Percentiles rank a stretch among this genome's conserved stretches.
Conservation (phyloP, 2,113 vertebrate genomes). For the Crotalus viridis region DNA sequence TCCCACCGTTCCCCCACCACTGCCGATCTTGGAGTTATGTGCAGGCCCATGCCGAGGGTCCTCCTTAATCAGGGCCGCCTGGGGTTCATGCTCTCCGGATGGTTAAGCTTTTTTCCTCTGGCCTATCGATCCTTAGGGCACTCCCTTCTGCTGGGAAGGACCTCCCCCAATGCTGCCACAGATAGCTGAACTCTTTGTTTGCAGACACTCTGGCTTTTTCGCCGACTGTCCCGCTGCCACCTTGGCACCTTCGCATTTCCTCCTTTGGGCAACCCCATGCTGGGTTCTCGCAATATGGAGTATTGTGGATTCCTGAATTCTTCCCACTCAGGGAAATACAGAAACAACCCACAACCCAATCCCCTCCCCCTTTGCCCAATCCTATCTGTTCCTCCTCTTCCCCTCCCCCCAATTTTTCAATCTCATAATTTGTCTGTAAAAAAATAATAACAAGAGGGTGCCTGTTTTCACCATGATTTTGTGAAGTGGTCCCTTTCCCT, state of each 20-base stretch:
- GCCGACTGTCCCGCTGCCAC: background rate
- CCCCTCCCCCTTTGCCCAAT: too few species aligned
- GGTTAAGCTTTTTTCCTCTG: background rate
- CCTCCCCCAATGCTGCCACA: background rate
- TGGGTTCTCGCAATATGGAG: background rate
- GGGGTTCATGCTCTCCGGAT: background rate
- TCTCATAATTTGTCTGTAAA: background rate
- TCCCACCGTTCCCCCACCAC: background rate
- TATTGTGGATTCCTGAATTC: too few species aligned
- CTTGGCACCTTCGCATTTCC: background rate
- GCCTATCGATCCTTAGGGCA: background rate
- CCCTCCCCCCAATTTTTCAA: background rate
- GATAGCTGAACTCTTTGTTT: background rate
- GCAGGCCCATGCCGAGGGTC: background rate
- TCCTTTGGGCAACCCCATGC: too few species aligned
- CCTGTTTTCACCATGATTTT: too few species aligned
- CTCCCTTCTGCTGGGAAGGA: background rate
- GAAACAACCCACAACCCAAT: too few species aligned
- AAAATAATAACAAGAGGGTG: background rate
- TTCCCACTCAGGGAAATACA: background rate
- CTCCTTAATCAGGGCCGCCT: background rate
- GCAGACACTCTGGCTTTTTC: background rate
- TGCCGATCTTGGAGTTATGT: too few species aligned
- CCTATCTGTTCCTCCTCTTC: background rate
- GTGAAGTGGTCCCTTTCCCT: background rate